Evolutionary conservation across 2,888 invertebrate species (phyloP).

Genomic region (Cyclophora punctaria): DNA sequence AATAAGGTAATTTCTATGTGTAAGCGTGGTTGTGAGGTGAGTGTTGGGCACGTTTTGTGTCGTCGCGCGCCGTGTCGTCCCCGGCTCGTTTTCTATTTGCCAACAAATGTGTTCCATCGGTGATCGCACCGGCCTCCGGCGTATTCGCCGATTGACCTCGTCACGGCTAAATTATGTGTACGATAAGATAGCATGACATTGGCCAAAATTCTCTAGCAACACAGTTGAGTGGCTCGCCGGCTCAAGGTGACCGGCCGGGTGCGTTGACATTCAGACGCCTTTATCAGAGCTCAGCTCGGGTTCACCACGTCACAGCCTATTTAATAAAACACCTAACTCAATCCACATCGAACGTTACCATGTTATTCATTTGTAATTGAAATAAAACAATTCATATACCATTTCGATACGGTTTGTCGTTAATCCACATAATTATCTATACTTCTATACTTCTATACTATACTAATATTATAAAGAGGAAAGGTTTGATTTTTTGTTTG

Average conservation of each 20-base stretch:
- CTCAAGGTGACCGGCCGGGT: conserved; percentile 65
- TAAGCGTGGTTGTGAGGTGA: conserved; percentile 8
- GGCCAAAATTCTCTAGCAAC: conserved; percentile 49
- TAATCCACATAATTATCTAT: too few species aligned
- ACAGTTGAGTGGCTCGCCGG: conserved; percentile 37
- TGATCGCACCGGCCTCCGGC: conserved; percentile 12
- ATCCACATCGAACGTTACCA: background rate
- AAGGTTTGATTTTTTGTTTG: too few species aligned
- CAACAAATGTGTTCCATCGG: conserved; percentile 10
- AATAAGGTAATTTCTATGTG: conserved; percentile 21
- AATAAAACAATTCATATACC: too few species aligned
- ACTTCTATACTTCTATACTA: too few species aligned
- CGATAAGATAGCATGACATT: conserved; percentile 50
- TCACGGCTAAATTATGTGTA: conserved; percentile 21
- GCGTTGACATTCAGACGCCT: conserved; percentile 69
- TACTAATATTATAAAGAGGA: too few species aligned
- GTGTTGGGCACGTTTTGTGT: conserved; percentile 13
- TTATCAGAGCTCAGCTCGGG: conserved; percentile 45
- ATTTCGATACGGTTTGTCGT: too few species aligned
- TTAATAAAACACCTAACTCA: conserved; percentile 34
- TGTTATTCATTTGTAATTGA: too few species aligned
- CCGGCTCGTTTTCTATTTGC: conserved; percentile 5
- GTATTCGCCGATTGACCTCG: conserved; percentile 20
- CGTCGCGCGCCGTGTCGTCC: conserved; percentile 13
- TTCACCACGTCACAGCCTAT: conserved; percentile 39